Conservation (phyloP, 2,888 invertebrate species). For the Drosophila niveifrons region DNA sequence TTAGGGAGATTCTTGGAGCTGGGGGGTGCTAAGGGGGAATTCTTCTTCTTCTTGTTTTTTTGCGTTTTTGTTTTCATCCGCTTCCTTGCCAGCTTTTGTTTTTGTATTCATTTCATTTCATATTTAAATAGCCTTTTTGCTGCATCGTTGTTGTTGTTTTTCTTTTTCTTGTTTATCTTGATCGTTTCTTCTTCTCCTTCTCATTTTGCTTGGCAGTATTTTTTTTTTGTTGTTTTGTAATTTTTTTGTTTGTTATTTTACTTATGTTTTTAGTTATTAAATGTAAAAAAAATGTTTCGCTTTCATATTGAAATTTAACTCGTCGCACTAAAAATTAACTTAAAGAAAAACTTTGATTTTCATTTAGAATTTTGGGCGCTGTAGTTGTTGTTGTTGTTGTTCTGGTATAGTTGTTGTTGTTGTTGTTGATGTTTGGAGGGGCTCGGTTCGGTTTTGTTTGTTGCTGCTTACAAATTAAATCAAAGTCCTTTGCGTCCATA, state of each 20-base stretch:
- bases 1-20: neutral
- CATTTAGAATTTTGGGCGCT: conserved; percentile 58
- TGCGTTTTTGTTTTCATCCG: conserved; percentile 1
- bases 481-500: conserved; percentile 92
- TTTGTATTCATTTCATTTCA: conserved; percentile 2
- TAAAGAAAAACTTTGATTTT: conserved; percentile 55
- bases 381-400: conserved; percentile 25
- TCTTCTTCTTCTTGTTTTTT: too few relatives aligned
- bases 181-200: conserved; percentile 18
- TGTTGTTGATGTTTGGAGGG: conserved; percentile 39
- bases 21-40: neutral
- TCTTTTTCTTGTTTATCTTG: conserved; percentile 26
- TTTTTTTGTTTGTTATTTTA: conserved; percentile 16
- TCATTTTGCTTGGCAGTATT: conserved; percentile 55
- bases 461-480: conserved; percentile 73
- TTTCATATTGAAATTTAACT: conserved; percentile 39
- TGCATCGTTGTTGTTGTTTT: conserved; percentile 51
- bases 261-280: conserved; percentile 39
- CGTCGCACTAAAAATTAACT: conserved; percentile 56
- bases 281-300: conserved; percentile 46
- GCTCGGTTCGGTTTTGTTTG: conserved; percentile 55
- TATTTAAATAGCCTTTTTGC: conserved; percentile 63
- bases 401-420: conserved; percentile 18
- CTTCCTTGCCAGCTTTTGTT: neutral
- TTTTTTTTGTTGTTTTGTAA: conserved; percentile 4